Conservation (phyloP, 2,888 invertebrate genomes). For the Drosophila yooni region DNA sequence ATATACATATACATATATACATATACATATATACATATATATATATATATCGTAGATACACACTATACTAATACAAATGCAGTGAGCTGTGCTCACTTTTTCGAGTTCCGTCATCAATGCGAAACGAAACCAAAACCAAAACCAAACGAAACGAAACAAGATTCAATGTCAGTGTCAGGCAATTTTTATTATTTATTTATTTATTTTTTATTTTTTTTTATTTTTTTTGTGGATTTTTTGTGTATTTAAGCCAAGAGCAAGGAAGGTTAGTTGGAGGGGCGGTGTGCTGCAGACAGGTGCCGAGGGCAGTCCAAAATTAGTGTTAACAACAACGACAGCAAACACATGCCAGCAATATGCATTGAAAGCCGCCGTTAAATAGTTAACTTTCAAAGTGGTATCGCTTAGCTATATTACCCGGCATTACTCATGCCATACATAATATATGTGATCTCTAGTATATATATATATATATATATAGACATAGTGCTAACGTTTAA, state of each 20-base stretch:
- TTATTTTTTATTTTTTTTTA: neutral
- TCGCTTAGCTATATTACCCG: neutral
- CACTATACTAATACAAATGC: slow-evolving; percentile 16
- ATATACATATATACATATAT: neutral
- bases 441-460: neutral
- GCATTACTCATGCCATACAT: slow-evolving; percentile 17
- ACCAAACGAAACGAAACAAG: slow-evolving; percentile 24
- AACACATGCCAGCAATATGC: neutral
- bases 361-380: slow-evolving; percentile 17
- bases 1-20: neutral
- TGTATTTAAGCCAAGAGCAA: slow-evolving; percentile 12
- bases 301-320: slow-evolving; percentile 2
- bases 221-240: neutral
- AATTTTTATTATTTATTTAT: slow-evolving; percentile 13
- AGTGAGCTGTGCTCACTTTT: slow-evolving; percentile 11
- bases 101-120: slow-evolving; percentile 61
- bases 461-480: neutral
- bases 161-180: slow-evolving; percentile 68
- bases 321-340: neutral
- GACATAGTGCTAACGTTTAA: neutral
- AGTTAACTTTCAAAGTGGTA: slow-evolving; percentile 13
- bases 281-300: slow-evolving; percentile 13
- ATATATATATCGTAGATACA: neutral
- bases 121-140: slow-evolving; percentile 35
- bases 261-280: slow-evolving; percentile 1